Base-by-base conservation (phyloP, 2,797 vertebrate genomes). In the Danio tinwini region DNA sequence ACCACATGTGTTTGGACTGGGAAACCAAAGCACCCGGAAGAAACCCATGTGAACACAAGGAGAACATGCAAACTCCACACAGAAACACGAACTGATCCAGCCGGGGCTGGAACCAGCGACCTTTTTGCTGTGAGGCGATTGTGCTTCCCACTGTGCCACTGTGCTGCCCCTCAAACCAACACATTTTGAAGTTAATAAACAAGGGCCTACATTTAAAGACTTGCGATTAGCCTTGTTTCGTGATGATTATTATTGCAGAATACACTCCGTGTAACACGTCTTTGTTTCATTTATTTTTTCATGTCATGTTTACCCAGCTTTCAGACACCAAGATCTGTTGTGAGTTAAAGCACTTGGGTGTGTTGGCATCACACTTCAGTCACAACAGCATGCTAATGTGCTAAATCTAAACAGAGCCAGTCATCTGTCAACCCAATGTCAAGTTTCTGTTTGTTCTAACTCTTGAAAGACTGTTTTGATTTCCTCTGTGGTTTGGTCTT, bases 351-450 rank as follows among this genome's bases (percentile, higher is more conserved):
- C 67, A 45, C 56, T 82, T 74, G 70, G 16, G 56, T 78, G 53
- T 79, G 76, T 75, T 67, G 53, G 81, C 65, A 42, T 17, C 42
- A 29, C 49, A n/a, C 63, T 79, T 74, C 13, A 62, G 49, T 17
- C n/a, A 56, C 63, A 78, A 68, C 55, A 56, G 47, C 45, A n/a
- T 70, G 50, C 21, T 79, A 78, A 78, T 50, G 69, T 70, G 67
- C 56, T 75, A 64, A 64, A 67, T 9, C 64, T 50, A 68, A 61
- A 82, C 64, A 55, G 13, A 70, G 19, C n/a, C 19, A 62, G 71
- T 69, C 62, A 62, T 63, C 17, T 74, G 21, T 50, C 8, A 1
- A 49, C 53, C 19, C 21, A 17, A n/a, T 59, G 50, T 50, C 59
- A 64, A 55, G 44, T 56, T 52, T 69, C 47, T 82, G 29, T 78